Evolutionary conservation across 2,888 invertebrate genomes (phyloP).

Genomic region (Cabera pusaria): DNA sequence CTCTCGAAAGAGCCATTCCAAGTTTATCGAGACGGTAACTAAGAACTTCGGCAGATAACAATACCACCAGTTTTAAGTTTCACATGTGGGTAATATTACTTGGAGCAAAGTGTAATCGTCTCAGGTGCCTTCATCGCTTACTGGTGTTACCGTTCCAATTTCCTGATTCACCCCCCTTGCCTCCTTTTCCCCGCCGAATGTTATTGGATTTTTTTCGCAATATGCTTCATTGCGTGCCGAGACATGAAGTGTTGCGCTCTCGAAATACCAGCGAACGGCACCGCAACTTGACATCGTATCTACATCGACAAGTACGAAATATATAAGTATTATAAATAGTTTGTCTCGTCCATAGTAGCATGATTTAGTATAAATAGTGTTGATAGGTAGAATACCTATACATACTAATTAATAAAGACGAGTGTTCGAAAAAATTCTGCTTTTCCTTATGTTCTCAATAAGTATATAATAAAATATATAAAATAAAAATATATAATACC

Average conservation of each 20-base stretch:
- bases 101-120: slow-evolving; percentile 52
- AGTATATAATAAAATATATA: too few species aligned
- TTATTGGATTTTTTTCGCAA: slow-evolving; percentile 73
- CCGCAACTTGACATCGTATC: too few species aligned
- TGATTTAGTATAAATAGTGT: too few species aligned
- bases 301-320: too few species aligned
- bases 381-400: too few species aligned
- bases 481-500: too few species aligned
- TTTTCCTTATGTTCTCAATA: too few species aligned
- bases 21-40: not conserved
- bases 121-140: slow-evolving; percentile 52
- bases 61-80: slow-evolving; percentile 9
- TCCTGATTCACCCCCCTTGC: slow-evolving; percentile 48
- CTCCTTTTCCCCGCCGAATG: slow-evolving; percentile 33
- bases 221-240: slow-evolving; percentile 64
- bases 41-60: slow-evolving; percentile 3
- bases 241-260: slow-evolving; percentile 43
- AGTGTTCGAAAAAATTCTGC: too few species aligned
- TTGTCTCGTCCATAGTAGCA: too few species aligned
- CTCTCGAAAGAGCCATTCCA: not conserved
- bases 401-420: too few species aligned
- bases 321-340: too few species aligned
- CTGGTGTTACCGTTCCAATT: slow-evolving; percentile 69
- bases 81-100: slow-evolving; percentile 37
- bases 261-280: slow-evolving; percentile 40